Evolutionary conservation across 1,140 invertebrate genomes (phyloP).

Genomic region (Neodiprion pinetum): DNA sequence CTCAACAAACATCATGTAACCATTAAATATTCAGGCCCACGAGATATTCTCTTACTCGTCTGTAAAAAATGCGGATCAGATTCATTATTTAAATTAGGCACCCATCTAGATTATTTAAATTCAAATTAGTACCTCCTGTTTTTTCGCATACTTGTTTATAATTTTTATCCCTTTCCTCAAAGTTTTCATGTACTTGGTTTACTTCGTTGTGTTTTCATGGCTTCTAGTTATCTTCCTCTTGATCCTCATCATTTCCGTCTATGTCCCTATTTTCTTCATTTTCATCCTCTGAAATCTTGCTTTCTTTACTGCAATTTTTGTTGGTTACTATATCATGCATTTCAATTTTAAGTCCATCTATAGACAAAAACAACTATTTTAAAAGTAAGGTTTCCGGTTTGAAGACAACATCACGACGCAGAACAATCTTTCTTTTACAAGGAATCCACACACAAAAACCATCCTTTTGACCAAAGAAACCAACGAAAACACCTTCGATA

Average conservation of each 20-base stretch:
- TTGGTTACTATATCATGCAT: not conserved
- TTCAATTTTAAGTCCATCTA: not conserved
- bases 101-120: too few species aligned
- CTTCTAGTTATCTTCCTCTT: not conserved
- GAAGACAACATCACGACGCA: slow-evolving; percentile 39
- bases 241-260: not conserved
- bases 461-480: slow-evolving; percentile 35
- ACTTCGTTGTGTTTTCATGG: not conserved
- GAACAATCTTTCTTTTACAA: slow-evolving; percentile 25
- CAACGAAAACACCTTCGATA: slow-evolving; percentile 38
- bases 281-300: not conserved
- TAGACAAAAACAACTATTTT: not conserved
- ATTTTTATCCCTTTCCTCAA: not conserved
- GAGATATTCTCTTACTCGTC: too few species aligned
- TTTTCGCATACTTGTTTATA: too few species aligned
- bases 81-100: too few species aligned
- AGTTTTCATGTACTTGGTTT: not conserved
- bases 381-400: not conserved
- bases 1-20: not conserved
- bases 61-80: too few species aligned
- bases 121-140: too few species aligned
- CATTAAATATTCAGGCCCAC: not conserved
- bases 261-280: not conserved
- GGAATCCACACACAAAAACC: slow-evolving; percentile 35
- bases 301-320: not conserved